These are phyloP conservation scores for Catajapyx aquilonaris DNA, from an alignment of 1,140 invertebrate species.

Conservation along the genomic window DNA sequence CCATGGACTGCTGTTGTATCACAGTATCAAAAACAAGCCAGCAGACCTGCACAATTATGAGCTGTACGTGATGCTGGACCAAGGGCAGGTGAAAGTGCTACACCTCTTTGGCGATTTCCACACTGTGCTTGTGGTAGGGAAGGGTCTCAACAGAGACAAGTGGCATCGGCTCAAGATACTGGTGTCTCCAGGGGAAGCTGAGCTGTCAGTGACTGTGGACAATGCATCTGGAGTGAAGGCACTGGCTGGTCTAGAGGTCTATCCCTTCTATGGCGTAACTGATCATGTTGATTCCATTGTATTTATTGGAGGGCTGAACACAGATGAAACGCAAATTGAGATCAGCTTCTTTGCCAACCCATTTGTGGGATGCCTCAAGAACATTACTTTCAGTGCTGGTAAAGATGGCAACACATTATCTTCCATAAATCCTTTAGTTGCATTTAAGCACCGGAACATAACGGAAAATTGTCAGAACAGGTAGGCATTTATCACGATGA, in stretches of 20 bases:
- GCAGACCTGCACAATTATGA: conserved; percentile 56
- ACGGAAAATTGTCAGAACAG: conserved; percentile 63
- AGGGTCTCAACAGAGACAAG: conserved; percentile 63
- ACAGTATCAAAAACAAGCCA: conserved; percentile 62
- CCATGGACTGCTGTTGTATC: conserved; percentile 66
- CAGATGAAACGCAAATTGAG: conserved; percentile 60
- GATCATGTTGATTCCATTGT: conserved; percentile 66
- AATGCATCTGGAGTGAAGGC: conserved; percentile 46
- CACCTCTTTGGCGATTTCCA: conserved; percentile 69
- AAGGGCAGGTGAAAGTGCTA: conserved; percentile 71
- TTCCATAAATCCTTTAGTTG: conserved; percentile 54
- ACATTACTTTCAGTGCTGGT: conserved; percentile 59
- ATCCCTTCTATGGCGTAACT: conserved; percentile 60
- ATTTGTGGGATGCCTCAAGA: conserved; percentile 73
- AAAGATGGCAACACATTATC: conserved; percentile 59
- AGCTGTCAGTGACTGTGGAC: conserved; percentile 63
- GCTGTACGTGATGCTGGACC: conserved; percentile 70
- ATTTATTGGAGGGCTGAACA: conserved; percentile 67
- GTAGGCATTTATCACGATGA: conserved; percentile 16
- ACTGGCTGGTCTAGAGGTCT: conserved; percentile 52
- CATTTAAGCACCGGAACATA: conserved; percentile 66
- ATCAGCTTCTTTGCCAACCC: conserved; percentile 80
- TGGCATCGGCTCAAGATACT: conserved; percentile 70
- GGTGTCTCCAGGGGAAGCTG: conserved; percentile 60
- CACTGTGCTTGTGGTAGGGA: conserved; percentile 62